Conservation (phyloP, 2,888 invertebrate species). For the Caradrina clavipalpis region DNA sequence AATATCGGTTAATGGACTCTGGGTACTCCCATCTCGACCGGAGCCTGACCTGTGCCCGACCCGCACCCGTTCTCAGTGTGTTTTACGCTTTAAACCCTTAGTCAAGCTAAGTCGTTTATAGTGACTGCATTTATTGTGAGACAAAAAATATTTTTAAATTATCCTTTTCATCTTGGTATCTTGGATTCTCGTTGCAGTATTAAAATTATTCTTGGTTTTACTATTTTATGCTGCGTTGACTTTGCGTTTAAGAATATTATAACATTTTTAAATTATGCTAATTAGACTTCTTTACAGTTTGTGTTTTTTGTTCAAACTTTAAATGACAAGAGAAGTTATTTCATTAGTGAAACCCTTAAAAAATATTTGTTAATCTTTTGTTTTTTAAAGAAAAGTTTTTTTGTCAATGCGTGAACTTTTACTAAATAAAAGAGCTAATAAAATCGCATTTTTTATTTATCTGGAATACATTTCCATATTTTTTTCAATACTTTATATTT, state of each 20-base stretch:
- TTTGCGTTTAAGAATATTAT: neutral
- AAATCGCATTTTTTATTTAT: too few relatives aligned
- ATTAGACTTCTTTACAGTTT: too few relatives aligned
- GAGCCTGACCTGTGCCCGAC: neutral
- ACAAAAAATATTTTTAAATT: constrained; percentile 8
- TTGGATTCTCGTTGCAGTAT: neutral
- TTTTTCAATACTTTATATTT: too few relatives aligned
- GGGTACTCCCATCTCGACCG: neutral
- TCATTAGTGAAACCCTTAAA: too few relatives aligned
- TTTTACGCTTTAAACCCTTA: neutral
- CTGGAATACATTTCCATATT: too few relatives aligned
- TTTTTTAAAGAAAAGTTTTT: too few relatives aligned
- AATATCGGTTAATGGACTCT: neutral
- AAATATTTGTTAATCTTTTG: too few relatives aligned
- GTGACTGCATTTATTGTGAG: constrained; percentile 17
- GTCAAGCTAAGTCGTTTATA: constrained; percentile 22
- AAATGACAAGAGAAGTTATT: too few relatives aligned
- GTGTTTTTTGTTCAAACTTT: too few relatives aligned
- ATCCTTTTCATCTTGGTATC: constrained; percentile 3
- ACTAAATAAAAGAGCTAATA: too few relatives aligned
- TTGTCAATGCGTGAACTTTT: too few relatives aligned
- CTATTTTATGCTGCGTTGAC: neutral
- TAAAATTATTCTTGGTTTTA: neutral
- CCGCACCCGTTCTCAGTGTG: neutral
- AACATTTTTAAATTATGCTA: neutral